These are phyloP conservation scores for Amphipyra berbera DNA, from an alignment of 2,888 invertebrate species.

Conservation along the genomic window DNA sequence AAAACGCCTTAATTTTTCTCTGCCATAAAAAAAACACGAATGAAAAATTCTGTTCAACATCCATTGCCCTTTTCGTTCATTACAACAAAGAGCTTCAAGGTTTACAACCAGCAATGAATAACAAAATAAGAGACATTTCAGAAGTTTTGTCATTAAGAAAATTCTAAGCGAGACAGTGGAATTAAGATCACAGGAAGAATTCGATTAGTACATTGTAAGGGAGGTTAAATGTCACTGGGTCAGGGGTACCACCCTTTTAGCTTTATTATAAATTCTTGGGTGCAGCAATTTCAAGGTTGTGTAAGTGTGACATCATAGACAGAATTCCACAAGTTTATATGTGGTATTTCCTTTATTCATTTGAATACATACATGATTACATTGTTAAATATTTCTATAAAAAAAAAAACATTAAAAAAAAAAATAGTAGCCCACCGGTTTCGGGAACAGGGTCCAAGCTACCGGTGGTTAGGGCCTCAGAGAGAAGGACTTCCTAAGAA, in stretches of 20 bases:
- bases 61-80: constrained; percentile 32
- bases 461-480: too few relatives aligned
- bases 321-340: too few relatives aligned
- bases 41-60: constrained; percentile 10
- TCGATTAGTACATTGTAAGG: constrained; percentile 42
- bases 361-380: too few relatives aligned
- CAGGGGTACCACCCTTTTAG: constrained; percentile 34
- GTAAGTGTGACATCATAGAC: too few relatives aligned
- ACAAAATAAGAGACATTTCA: constrained; percentile 9
- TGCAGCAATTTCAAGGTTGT: constrained; percentile 3
- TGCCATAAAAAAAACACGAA: constrained; percentile 17
- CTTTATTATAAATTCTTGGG: constrained; percentile 18
- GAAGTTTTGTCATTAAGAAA: constrained; percentile 43
- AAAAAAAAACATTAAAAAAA: too few relatives aligned
- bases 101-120: constrained; percentile 52
- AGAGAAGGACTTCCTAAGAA: too few relatives aligned
- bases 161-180: constrained; percentile 45
- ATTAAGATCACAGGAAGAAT: constrained; percentile 56
- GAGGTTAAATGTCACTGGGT: constrained; percentile 45
- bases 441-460: too few relatives aligned
- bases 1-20: constrained; percentile 35
- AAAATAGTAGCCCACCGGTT: too few relatives aligned
- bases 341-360: too few relatives aligned
- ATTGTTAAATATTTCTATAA: too few relatives aligned
- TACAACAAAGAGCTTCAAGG: constrained; percentile 21